Evolutionary conservation across 2,797 vertebrate species (phyloP), one percentile per base, ranked within the genome.

Genomic region (Cetoscarus ocellatus): DNA sequence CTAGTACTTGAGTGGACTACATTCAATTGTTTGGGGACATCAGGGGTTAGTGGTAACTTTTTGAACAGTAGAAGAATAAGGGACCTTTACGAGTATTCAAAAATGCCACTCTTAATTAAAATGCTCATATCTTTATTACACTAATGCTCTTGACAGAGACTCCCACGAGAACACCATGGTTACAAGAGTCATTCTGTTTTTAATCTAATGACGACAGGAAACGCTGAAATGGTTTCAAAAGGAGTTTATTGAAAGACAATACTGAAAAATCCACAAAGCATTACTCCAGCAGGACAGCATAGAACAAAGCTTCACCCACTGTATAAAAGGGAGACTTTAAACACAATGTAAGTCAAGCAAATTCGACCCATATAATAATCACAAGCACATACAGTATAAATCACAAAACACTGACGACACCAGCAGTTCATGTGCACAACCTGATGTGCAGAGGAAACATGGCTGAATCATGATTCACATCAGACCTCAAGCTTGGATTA

Each of bases 201-300:
- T 27, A 4, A 62, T 1, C 3, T 1, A 19, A 76, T 27, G 34
- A 79, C 27, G 50, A 11, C 43, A 38, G 2, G 6, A 77, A 19
- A 53, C 27, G 1, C 0, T 9, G 11, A 43, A 43, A 34, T 64
- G n/a, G 51, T 48, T 89, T 86, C 19, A 84, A 90, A 87, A 56
- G 34, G 42, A 77, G 58, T 93, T 93, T 92, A 93, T 93, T 93
- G 81, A 67, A 52, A 89, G 86, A 86, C 86, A 84, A 80, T 80
- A 70, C 51, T 79, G 63, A 63, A 85, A 70, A 62, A 64, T 64
- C 65, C 77, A 84, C 70, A 78, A 72, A 87, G 62, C 56, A 35
- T 75, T 65, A 70, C 55, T 75, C 44, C 64, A 64, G 49, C 61
- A 71, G 67, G 34, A 82, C 70, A 83, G 51, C 27, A 51, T 75